These are phyloP conservation scores for Neodon shergylaensis DNA, from an alignment of 2,113 vertebrate species.

Conservation along the genomic window DNA sequence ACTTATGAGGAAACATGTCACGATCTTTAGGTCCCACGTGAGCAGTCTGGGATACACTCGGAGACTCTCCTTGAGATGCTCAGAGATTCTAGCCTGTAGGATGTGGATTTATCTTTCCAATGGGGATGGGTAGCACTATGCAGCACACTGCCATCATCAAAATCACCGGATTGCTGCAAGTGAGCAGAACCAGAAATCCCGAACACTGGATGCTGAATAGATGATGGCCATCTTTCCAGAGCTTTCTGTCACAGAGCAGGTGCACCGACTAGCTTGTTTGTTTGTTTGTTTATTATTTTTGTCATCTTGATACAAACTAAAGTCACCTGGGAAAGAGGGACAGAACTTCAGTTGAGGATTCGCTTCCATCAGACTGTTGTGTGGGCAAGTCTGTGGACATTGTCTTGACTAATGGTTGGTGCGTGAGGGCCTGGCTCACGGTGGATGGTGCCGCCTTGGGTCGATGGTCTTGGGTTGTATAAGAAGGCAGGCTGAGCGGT, in stretches of 20 bases:
- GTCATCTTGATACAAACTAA: not conserved
- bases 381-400: not conserved
- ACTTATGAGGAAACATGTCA: not conserved
- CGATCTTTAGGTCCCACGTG: not conserved
- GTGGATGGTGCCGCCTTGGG: not conserved
- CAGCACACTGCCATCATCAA: not conserved
- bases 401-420: not conserved
- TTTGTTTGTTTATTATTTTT: not conserved
- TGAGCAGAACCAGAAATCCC: not conserved
- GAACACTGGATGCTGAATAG: too few relatives aligned
- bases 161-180: not conserved
- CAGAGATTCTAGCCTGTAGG: not conserved
- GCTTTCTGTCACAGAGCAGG: not conserved
- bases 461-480: not conserved
- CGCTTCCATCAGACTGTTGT: not conserved
- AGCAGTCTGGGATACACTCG: not conserved
- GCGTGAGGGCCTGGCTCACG: not conserved
- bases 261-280: not conserved
- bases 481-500: not conserved
- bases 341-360: not conserved
- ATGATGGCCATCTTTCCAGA: not conserved
- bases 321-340: not conserved
- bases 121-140: not conserved
- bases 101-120: not conserved
- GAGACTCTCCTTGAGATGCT: not conserved